These are phyloP conservation scores for Abramis brama DNA, from an alignment of 2,113 vertebrate genomes.

Conservation along the genomic window DNA sequence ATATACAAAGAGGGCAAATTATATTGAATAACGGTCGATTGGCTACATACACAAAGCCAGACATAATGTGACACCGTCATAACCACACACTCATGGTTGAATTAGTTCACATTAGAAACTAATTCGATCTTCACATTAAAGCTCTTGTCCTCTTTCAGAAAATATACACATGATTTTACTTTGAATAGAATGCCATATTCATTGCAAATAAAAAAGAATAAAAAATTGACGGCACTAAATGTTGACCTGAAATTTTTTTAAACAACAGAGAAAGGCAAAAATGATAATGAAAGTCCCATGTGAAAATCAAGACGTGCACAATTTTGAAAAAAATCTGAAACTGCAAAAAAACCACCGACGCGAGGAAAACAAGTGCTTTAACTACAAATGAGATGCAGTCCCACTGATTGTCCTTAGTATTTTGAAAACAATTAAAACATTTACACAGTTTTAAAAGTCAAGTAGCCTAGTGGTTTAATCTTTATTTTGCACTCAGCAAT, in stretches of 20 bases:
- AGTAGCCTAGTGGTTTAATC: constrained; percentile 25
- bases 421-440: background rate
- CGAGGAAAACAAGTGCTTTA: background rate
- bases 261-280: background rate
- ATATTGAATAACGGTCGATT: background rate
- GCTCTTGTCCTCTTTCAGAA: background rate
- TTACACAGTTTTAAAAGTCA: background rate
- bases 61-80: background rate
- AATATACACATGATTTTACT: background rate
- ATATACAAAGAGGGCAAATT: background rate
- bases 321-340: background rate
- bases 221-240: background rate
- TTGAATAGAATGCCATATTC: background rate
- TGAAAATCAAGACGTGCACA: background rate
- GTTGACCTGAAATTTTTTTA: background rate
- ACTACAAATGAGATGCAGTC: background rate
- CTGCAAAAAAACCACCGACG: background rate
- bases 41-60: background rate
- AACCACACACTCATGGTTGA: background rate
- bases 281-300: background rate
- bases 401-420: background rate
- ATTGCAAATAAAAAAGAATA: background rate
- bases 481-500: background rate
- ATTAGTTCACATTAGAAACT: background rate
- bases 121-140: background rate